Percentiles rank a stretch among this genome's conserved stretches.
phyloP scores from a whole-genome alignment of 2,113 vertebrate species.

The Chionodraco myersi region DNA sequence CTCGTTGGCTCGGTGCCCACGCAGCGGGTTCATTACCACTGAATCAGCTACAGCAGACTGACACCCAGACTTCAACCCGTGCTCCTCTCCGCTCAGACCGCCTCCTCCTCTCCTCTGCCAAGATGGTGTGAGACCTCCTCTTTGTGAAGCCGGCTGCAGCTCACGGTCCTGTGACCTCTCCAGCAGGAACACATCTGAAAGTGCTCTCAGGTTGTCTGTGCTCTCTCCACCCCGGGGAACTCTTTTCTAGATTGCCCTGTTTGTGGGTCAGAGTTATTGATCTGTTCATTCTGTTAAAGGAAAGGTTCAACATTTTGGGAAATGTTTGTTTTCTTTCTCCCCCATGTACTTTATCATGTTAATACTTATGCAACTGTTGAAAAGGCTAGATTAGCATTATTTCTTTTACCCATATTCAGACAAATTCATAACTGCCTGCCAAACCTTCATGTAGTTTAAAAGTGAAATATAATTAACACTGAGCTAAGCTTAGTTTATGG shows the following conservation, averaged over 20 bases:
- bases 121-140: constrained; percentile 18
- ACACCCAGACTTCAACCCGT: constrained; percentile 69
- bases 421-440: not conserved
- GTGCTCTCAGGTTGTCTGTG: not conserved
- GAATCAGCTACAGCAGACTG: constrained; percentile 67
- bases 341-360: not conserved
- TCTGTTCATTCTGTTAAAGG: constrained; percentile 10
- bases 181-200: constrained; percentile 10
- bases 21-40: constrained; percentile 58
- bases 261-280: constrained; percentile 5
- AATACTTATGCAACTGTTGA: not conserved
- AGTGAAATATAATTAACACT: too few relatives aligned
- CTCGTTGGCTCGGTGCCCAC: constrained; percentile 55
- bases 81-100: constrained; percentile 54
- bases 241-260: not conserved
- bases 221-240: not conserved
- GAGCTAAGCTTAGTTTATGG: not conserved
- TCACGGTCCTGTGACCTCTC: constrained; percentile 17
- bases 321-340: not conserved
- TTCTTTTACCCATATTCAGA: not conserved
- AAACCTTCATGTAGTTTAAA: too few relatives aligned
- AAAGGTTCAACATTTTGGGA: not conserved
- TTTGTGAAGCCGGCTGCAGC: constrained; percentile 8
- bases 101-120: constrained; percentile 43
- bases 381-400: not conserved